phyloP scores from a whole-genome alignment of 2,113 vertebrate species.

The Penelope pileata region DNA sequence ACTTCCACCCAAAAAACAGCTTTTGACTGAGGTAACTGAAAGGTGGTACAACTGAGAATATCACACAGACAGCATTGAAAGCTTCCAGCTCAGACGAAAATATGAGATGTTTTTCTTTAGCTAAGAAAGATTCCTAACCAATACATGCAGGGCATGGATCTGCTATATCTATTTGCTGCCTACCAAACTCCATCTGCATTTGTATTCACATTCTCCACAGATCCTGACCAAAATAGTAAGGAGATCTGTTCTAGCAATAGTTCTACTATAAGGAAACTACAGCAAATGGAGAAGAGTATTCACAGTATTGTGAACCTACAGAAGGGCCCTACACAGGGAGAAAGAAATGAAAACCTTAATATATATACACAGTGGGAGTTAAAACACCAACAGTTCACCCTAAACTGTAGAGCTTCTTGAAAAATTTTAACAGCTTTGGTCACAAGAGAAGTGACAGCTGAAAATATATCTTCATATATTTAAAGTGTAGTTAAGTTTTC shows the following conservation, averaged over 20 bases:
- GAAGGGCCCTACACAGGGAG: neutral
- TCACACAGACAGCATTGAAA: neutral
- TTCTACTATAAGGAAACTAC: neutral
- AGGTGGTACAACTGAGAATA: slow-evolving; percentile 28
- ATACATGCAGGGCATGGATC: neutral
- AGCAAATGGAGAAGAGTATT: neutral
- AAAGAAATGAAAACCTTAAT: neutral
- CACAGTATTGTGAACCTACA: neutral
- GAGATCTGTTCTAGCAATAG: neutral
- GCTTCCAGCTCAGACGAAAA: neutral
- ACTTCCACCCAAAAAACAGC: neutral
- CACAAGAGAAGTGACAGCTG: neutral
- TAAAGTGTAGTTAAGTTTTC: neutral
- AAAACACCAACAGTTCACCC: neutral
- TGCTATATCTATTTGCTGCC: neutral
- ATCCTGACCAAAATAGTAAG: neutral
- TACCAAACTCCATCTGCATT: neutral
- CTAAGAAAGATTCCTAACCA: neutral
- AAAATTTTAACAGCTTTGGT: neutral
- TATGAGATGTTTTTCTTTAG: neutral
- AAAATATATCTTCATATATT: neutral
- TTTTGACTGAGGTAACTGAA: slow-evolving; percentile 45
- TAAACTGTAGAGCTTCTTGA: neutral
- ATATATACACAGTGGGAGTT: neutral
- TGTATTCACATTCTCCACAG: neutral